phyloP scores from a whole-genome alignment of 2,113 vertebrate species.

The Cavia aperea region DNA sequence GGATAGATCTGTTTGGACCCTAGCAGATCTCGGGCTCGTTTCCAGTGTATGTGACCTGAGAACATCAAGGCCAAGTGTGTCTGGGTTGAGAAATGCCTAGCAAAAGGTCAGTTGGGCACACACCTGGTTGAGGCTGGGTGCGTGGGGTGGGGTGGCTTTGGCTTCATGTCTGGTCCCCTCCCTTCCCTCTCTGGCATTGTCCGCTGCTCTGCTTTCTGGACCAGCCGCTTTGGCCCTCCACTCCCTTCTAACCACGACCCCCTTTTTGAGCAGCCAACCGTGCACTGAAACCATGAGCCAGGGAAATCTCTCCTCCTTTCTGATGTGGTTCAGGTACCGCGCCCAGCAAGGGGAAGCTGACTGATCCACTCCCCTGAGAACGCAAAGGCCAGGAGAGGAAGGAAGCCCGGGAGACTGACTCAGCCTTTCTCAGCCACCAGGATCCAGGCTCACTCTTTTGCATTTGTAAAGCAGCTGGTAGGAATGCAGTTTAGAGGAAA shows the following conservation, averaged over 20 bases:
- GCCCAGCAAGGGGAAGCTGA: not conserved
- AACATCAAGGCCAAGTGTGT: not conserved
- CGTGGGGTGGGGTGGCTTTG: not conserved
- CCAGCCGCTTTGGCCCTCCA: not conserved
- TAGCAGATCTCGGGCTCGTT: fast-evolving
- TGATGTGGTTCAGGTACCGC: fast-evolving
- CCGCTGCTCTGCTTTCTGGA: not conserved
- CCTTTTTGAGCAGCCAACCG: not conserved
- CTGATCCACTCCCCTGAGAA: not conserved
- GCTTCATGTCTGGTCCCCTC: not conserved
- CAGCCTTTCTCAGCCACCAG: fast-evolving
- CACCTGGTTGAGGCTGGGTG: not conserved
- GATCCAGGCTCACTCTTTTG: fast-evolving
- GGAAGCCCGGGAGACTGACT: fast-evolving
- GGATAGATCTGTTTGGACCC: too few relatives aligned
- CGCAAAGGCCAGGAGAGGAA: fast-evolving
- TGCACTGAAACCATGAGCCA: not conserved
- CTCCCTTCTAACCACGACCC: not conserved
- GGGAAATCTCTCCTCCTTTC: not conserved
- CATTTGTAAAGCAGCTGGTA: not conserved
- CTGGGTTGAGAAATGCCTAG: not conserved
- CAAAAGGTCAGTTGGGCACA: not conserved
- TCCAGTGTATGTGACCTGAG: fast-evolving
- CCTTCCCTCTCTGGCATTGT: not conserved
- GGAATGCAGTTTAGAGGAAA: not conserved